Percentiles rank a stretch among this genome's conserved stretches.
These are phyloP conservation scores for Lagria hirta DNA, from an alignment of 2,888 invertebrate species.

Conservation along the genomic window DNA sequence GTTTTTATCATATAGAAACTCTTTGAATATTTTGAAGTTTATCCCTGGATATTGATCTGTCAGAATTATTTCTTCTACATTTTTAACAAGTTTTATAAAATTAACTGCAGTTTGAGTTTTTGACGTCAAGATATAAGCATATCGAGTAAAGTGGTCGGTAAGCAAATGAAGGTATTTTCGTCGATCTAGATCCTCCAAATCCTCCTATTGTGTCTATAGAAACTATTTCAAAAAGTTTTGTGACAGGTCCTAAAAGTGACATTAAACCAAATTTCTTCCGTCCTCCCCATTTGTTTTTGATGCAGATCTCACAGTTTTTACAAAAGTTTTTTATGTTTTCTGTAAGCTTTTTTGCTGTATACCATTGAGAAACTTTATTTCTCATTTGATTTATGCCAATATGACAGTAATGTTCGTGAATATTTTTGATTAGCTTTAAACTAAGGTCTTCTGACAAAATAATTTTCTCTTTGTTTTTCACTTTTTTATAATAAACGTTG, in stretches of 20 bases:
- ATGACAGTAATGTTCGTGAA: slow-evolving; percentile 1
- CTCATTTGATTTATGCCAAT: slow-evolving; percentile 10
- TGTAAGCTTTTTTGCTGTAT: slow-evolving; percentile 18
- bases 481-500: neutral
- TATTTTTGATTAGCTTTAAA: neutral
- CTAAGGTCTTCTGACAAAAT: slow-evolving; percentile 1
- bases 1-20: slow-evolving; percentile 30
- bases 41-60: slow-evolving; percentile 43
- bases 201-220: slow-evolving; percentile 43
- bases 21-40: slow-evolving; percentile 41
- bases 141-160: slow-evolving; percentile 42
- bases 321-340: slow-evolving; percentile 21
- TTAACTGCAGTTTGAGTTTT: slow-evolving; percentile 37
- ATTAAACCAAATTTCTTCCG: slow-evolving; percentile 29
- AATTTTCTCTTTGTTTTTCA: slow-evolving; percentile 1
- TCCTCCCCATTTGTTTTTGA: slow-evolving; percentile 41
- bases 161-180: slow-evolving; percentile 44
- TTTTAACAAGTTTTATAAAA: slow-evolving; percentile 38
- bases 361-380: slow-evolving; percentile 4
- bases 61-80: slow-evolving; percentile 34
- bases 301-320: slow-evolving; percentile 27
- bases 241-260: slow-evolving; percentile 33
- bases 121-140: slow-evolving; percentile 38
- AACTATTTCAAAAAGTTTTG: slow-evolving; percentile 38
- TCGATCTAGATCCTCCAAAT: slow-evolving; percentile 41